Percentiles rank a stretch among this genome's conserved stretches.
Conservation (phyloP, 2,113 vertebrate genomes). For the Scolopax mira region DNA sequence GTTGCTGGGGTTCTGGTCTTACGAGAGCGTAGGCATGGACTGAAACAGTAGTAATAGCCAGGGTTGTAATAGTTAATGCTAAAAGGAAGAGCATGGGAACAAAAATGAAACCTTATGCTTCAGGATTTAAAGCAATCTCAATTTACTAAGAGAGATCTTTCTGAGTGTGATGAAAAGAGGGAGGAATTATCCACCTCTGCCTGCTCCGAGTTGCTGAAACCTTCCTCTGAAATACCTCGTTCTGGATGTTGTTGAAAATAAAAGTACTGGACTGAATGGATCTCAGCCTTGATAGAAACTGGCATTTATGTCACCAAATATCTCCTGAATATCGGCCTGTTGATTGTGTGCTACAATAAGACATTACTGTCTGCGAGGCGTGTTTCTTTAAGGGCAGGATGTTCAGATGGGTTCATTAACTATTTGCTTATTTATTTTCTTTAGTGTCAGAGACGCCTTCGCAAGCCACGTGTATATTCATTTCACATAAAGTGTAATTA, state of each 20-base stretch:
- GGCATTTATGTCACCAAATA: not conserved
- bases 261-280: not conserved
- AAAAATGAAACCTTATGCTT: conserved; percentile 50
- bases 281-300: not conserved
- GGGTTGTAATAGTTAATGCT: conserved; percentile 44
- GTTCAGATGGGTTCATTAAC: not conserved
- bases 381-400: not conserved
- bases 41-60: conserved; percentile 21
- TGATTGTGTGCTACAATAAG: not conserved
- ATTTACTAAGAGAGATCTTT: conserved; percentile 13
- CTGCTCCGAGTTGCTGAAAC: not conserved
- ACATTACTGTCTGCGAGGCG: not conserved
- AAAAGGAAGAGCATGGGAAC: conserved; percentile 37
- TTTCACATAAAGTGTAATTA: not conserved
- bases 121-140: conserved; percentile 41
- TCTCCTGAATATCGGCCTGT: not conserved
- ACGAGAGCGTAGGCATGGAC: not conserved
- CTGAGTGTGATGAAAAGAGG: conserved; percentile 23
- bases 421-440: not conserved
- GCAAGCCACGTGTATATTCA: not conserved
- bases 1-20: conserved; percentile 14
- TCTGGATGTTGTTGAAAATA: conserved; percentile 26
- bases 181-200: conserved; percentile 38
- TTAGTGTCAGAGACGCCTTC: not conserved
- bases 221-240: conserved; percentile 4